Evolutionary conservation across 1,140 invertebrate species (phyloP).

Genomic region (Rhysida immarginata): DNA sequence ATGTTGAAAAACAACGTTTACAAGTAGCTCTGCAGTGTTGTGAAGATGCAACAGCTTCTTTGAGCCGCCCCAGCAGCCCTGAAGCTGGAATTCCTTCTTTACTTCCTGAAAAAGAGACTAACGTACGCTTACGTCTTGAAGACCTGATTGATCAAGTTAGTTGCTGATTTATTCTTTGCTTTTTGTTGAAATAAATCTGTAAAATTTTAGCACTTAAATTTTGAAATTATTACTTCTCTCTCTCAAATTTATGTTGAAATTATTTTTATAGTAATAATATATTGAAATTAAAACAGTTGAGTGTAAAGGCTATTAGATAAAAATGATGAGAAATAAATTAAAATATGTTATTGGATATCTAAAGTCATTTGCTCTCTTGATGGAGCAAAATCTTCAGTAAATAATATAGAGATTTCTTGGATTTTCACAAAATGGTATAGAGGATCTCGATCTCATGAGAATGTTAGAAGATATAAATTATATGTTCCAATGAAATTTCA

Average conservation of each 20-base stretch:
- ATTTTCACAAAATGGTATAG: too few relatives aligned
- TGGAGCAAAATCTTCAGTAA: too few relatives aligned
- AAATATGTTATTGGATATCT: too few relatives aligned
- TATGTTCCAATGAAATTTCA: too few relatives aligned
- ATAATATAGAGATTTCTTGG: too few relatives aligned
- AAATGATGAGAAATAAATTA: too few relatives aligned
- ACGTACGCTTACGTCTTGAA: constrained; percentile 64
- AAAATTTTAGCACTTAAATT: too few relatives aligned
- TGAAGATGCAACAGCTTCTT: constrained; percentile 76
- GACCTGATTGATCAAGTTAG: constrained; percentile 81
- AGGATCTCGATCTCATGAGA: too few relatives aligned
- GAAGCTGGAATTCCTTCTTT: constrained; percentile 62
- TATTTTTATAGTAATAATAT: background rate
- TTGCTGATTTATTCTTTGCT: background rate
- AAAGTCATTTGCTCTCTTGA: too few relatives aligned
- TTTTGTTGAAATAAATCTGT: too few relatives aligned
- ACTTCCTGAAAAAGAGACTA: constrained; percentile 63
- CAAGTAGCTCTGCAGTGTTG: constrained; percentile 74
- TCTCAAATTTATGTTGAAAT: background rate
- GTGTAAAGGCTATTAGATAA: background rate
- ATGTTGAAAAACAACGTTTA: constrained; percentile 70
- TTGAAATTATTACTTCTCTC: background rate
- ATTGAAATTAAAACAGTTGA: background rate
- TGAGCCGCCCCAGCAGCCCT: constrained; percentile 74
- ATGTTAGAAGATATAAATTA: too few relatives aligned